Percentiles rank a stretch among this genome's conserved stretches.
Evolutionary conservation across 2,888 invertebrate genomes (phyloP).

Genomic region (Andrena dorsata): DNA sequence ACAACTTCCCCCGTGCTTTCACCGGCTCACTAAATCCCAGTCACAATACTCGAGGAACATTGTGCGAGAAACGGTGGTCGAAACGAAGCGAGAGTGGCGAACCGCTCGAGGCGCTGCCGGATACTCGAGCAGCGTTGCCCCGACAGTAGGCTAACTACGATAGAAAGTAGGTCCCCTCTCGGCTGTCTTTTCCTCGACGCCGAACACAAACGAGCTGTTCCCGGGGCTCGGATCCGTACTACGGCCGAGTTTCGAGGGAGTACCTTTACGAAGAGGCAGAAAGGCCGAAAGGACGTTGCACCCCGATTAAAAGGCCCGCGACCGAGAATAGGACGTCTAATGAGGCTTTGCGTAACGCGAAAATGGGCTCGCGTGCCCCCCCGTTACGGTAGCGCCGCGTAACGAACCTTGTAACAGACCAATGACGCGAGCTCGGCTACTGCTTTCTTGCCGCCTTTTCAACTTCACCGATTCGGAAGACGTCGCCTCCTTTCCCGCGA

Average conservation of each 20-base stretch:
- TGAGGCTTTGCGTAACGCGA: slow-evolving; percentile 74
- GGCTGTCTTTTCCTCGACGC: slow-evolving; percentile 52
- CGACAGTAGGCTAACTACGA: slow-evolving; percentile 78
- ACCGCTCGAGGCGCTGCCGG: slow-evolving; percentile 80
- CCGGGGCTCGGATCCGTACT: not conserved
- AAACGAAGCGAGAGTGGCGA: slow-evolving; percentile 77
- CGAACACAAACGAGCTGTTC: slow-evolving; percentile 40
- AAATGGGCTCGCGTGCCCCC: slow-evolving; percentile 67
- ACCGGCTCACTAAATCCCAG: not conserved
- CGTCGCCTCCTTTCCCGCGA: slow-evolving; percentile 60
- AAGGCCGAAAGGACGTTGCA: slow-evolving; percentile 67
- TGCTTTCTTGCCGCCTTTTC: slow-evolving; percentile 65
- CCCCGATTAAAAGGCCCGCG: slow-evolving; percentile 67
- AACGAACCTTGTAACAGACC: slow-evolving; percentile 59
- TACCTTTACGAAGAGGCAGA: slow-evolving; percentile 56
- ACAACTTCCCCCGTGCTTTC: not conserved
- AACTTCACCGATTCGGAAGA: slow-evolving; percentile 67
- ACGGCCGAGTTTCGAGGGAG: slow-evolving; percentile 27
- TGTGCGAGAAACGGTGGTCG: slow-evolving; percentile 38
- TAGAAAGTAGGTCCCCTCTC: slow-evolving; percentile 82
- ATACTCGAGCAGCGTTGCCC: slow-evolving; percentile 72
- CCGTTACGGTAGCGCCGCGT: slow-evolving; percentile 71
- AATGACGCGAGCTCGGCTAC: slow-evolving; percentile 34
- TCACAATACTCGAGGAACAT: slow-evolving; percentile 2
- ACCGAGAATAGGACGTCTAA: slow-evolving; percentile 74